phyloP scores from a whole-genome alignment of 2,888 invertebrate genomes.

The Raillietiella orientalis region DNA sequence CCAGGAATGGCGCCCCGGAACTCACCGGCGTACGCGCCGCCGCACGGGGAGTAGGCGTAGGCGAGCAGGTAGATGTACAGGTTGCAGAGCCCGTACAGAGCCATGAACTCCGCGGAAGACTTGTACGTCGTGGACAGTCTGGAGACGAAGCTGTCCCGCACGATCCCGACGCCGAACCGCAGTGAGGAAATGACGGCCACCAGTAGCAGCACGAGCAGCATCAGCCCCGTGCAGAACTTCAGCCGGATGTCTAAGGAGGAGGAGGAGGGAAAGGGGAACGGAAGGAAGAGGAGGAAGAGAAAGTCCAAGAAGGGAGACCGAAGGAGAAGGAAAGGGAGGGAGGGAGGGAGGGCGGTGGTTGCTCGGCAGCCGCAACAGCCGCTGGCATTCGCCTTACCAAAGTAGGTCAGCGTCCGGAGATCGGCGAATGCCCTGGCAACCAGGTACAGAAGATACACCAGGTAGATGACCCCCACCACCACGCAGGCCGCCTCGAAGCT shows the following conservation, averaged over 20 bases:
- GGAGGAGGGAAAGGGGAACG: conserved; percentile 3
- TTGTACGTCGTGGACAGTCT: conserved; percentile 54
- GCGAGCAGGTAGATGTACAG: conserved; percentile 78
- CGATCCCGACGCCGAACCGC: conserved; percentile 54
- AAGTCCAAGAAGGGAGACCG: neutral
- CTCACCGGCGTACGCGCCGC: conserved; percentile 2
- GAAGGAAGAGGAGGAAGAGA: conserved; percentile 1
- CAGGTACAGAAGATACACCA: conserved; percentile 47
- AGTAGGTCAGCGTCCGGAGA: conserved; percentile 82
- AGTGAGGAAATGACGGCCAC: conserved; percentile 37
- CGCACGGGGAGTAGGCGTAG: conserved; percentile 58
- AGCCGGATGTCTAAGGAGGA: conserved; percentile 43
- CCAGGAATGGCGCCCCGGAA: conserved; percentile 4
- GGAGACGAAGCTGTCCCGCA: conserved; percentile 80
- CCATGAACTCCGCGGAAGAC: conserved; percentile 82
- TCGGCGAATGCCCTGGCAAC: conserved; percentile 73
- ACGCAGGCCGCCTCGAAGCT: conserved; percentile 70
- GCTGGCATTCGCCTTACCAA: conserved; percentile 29
- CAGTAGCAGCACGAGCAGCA: conserved; percentile 41
- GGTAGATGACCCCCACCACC: conserved; percentile 44
- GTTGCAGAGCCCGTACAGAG: conserved; percentile 69
- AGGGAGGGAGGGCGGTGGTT: neutral
- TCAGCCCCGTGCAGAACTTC: conserved; percentile 57
- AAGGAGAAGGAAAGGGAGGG: neutral
- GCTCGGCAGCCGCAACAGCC: neutral